Conservation (phyloP, 2,797 vertebrate species). For the Enteromius mattozi region DNA sequence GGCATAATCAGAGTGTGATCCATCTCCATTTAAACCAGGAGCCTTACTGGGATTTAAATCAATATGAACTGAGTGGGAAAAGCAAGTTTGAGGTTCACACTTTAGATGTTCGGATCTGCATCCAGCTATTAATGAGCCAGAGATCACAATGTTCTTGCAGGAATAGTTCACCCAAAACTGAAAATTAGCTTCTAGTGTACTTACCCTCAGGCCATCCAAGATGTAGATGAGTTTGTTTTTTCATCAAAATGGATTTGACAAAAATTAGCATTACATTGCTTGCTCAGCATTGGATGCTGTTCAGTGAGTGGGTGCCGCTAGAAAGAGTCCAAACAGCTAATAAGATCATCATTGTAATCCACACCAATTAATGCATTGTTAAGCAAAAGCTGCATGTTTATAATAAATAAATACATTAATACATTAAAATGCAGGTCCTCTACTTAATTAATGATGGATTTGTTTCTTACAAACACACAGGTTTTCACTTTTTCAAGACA, state of each 20-base stretch:
- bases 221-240: background rate
- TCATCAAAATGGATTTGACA: background rate
- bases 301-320: background rate
- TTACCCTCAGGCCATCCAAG: background rate
- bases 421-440: too few relatives aligned
- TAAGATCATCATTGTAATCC: background rate
- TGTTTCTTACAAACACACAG: background rate
- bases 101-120: conserved; percentile 75
- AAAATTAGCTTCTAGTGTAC: background rate
- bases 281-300: background rate
- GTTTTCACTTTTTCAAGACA: background rate
- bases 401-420: background rate
- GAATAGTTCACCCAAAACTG: background rate
- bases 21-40: conserved; percentile 68
- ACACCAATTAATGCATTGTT: background rate
- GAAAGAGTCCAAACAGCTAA: background rate
- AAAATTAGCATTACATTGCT: background rate
- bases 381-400: background rate
- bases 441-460: too few relatives aligned
- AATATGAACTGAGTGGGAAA: conserved; percentile 75
- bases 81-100: conserved; percentile 75
- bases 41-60: conserved; percentile 80
- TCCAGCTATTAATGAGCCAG: conserved; percentile 78
- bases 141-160: conserved; percentile 60
- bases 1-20: conserved; percentile 71